Evolutionary conservation across 1,140 invertebrate species (phyloP), one percentile per base, ranked within the genome.

Genomic region (Ptiloglossa arizonensis): DNA sequence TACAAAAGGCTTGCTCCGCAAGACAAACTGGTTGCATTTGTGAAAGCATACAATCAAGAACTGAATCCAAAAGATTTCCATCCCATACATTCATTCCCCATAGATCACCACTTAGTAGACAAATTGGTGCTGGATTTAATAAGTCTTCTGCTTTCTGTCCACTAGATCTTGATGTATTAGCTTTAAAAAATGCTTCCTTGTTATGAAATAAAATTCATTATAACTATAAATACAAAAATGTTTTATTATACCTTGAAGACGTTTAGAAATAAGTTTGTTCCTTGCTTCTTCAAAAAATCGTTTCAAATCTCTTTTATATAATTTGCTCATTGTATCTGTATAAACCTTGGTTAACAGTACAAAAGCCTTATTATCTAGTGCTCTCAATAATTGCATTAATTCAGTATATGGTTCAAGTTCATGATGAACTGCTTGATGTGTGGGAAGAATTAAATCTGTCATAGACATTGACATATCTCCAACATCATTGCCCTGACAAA

Each of bases 1-100:
- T 95, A 91, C 98, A 99, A 93, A 99, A 99, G 81, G 98, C 96
- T 93, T 99, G 98, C 91, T 99, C 98, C 27, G 96, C 96, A 50
- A 99, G 93, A 90, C 98, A 99, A 76, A 98, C 95, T 32, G 97
- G 97, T 90, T 99, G 98, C 62, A 99, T 94, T 88, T 98, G 96
- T 57, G 95, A 96, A 11, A 99, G 92, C 24, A 98, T 95, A 89
- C 95, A 94, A 88, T 98, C 96, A 54, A 98, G 92, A 22, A 97
- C 93, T 57, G 95, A 94, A 89, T 97, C 96, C 89, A 93, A 75
- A 56, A 92, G 84, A 80, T 85, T 82, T 11, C 90, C 92, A 81
- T 93, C 92, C 32, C 90, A 89, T 72, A 92, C 90, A 5, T n/a
- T n/a, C n/a, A 88, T 89, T 29, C 80, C 52, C 91, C 91, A 92